Conservation (phyloP, 2,888 invertebrate species). For the Drosophila flavopinicola region DNA sequence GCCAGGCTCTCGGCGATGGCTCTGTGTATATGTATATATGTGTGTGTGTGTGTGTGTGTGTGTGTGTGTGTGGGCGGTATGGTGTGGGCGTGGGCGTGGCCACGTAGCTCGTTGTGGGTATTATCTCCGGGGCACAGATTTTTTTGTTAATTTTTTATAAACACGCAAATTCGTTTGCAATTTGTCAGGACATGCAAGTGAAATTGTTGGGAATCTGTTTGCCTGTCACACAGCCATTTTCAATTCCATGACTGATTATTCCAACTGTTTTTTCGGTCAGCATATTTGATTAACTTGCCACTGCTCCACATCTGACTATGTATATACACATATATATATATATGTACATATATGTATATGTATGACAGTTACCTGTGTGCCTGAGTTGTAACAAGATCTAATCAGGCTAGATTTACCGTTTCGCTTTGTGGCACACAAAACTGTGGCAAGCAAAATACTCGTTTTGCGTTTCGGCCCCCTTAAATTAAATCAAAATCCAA, state of each 20-base stretch:
- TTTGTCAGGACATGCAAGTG: conserved; percentile 46
- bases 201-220: conserved; percentile 33
- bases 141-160: conserved; percentile 71
- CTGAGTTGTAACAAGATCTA: conserved; percentile 21
- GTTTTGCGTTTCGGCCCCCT: conserved; percentile 17
- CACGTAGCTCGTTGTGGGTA: conserved; percentile 21
- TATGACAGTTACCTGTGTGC: conserved; percentile 4
- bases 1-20: conserved; percentile 21
- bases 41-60: background rate
- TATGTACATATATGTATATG: too few species aligned
- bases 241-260: conserved; percentile 41
- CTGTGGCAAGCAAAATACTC: conserved; percentile 8
- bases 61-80: conserved; percentile 10
- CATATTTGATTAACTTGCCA: conserved; percentile 47
- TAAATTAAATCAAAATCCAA: conserved; percentile 74
- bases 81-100: conserved; percentile 23
- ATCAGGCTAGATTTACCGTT: conserved; percentile 22
- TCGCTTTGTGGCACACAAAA: conserved; percentile 2
- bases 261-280: conserved; percentile 45
- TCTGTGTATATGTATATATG: background rate
- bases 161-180: conserved; percentile 70
- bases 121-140: conserved; percentile 41
- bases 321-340: too few species aligned
- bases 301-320: background rate
- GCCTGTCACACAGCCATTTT: conserved; percentile 32